Evolutionary conservation across 2,888 invertebrate genomes (phyloP).

Genomic region (Encarsia formosa): DNA sequence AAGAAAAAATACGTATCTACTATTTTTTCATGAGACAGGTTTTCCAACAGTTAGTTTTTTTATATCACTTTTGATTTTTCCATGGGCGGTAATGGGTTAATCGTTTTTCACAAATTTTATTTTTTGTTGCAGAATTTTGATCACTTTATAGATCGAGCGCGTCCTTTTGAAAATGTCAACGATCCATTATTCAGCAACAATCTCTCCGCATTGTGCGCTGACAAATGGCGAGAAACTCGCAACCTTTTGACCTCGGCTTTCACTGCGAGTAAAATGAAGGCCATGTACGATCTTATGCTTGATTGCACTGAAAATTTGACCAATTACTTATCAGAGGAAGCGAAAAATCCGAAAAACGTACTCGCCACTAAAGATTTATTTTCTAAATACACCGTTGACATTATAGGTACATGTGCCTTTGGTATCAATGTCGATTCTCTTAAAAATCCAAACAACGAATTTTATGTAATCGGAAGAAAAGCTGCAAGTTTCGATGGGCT

Average conservation of each 20-base stretch:
- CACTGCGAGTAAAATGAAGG: conserved; percentile 57
- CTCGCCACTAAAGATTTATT: conserved; percentile 49
- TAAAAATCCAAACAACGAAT: conserved; percentile 35
- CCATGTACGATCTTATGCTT: conserved; percentile 45
- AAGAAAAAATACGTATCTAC: too few species aligned
- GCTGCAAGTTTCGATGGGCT: conserved; percentile 25
- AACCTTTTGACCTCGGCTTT: conserved; percentile 56
- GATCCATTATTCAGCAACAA: conserved; percentile 36
- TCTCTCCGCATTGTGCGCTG: conserved; percentile 35
- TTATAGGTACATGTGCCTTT: conserved; percentile 38
- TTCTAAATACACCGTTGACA: conserved; percentile 48
- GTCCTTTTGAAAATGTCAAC: conserved; percentile 30
- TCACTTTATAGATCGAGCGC: conserved; percentile 34
- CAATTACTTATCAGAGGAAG: conserved; percentile 28
- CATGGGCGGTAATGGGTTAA: too few species aligned
- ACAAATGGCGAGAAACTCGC: conserved; percentile 54
- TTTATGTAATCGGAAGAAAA: conserved; percentile 30
- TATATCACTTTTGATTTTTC: too few species aligned
- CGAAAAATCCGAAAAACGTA: conserved; percentile 17
- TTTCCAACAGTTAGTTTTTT: too few species aligned
- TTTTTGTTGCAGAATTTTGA: conserved; percentile 37
- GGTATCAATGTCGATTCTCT: conserved; percentile 36
- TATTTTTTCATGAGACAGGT: too few species aligned
- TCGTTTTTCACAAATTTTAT: too few species aligned
- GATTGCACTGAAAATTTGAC: conserved; percentile 44